Evolutionary conservation across 2,888 invertebrate species (phyloP).

Genomic region (Cephus pulcher): DNA sequence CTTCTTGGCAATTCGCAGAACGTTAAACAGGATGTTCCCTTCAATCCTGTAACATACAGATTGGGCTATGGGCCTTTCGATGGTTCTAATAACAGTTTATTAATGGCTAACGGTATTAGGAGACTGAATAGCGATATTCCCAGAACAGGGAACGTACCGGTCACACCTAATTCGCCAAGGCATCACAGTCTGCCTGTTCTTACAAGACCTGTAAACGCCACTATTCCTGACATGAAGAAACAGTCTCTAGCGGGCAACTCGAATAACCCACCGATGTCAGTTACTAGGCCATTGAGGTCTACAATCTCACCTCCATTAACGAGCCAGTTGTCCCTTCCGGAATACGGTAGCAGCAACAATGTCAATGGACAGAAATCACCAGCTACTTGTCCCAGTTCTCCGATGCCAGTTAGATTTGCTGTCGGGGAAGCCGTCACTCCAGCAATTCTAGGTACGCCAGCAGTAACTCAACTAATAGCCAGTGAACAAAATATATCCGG

Average conservation of each 20-base stretch:
- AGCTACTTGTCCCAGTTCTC: slow-evolving; percentile 57
- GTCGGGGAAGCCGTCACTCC: slow-evolving; percentile 76
- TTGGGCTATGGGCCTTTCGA: slow-evolving; percentile 31
- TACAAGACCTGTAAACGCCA: slow-evolving; percentile 18
- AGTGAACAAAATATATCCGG: slow-evolving; percentile 41
- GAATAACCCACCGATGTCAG: slow-evolving; percentile 3
- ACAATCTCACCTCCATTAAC: slow-evolving; percentile 14
- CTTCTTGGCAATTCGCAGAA: slow-evolving; percentile 80
- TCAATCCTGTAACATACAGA: slow-evolving; percentile 74
- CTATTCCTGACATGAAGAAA: slow-evolving; percentile 22
- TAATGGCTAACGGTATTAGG: slow-evolving; percentile 43
- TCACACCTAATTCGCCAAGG: slow-evolving; percentile 72
- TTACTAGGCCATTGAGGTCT: slow-evolving; percentile 8
- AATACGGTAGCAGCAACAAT: slow-evolving; percentile 10
- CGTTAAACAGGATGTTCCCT: slow-evolving; percentile 82
- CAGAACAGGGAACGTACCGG: slow-evolving; percentile 53
- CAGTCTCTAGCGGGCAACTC: slow-evolving; percentile 14
- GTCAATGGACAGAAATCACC: slow-evolving; percentile 43
- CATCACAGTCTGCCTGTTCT: slow-evolving; percentile 77
- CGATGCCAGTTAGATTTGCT: slow-evolving; percentile 73
- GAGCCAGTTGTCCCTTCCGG: slow-evolving; percentile 20
- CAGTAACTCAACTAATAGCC: slow-evolving; percentile 41
- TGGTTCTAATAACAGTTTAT: slow-evolving; percentile 30
- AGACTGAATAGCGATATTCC: slow-evolving; percentile 62
- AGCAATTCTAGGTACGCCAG: slow-evolving; percentile 47